Conservation (phyloP, 2,888 invertebrate genomes). For the Lagria hirta region DNA sequence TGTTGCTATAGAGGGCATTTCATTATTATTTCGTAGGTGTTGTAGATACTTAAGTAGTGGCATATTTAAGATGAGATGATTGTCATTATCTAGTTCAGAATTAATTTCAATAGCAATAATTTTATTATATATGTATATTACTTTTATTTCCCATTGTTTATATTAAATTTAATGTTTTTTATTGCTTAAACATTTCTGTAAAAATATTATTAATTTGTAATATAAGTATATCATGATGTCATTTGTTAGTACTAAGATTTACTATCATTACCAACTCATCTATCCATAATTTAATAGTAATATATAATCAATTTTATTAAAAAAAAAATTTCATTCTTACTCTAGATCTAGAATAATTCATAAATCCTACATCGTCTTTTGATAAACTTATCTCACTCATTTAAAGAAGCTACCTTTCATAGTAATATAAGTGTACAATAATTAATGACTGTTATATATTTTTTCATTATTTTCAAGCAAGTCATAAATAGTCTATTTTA, state of each 20-base stretch:
- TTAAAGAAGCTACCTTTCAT: conserved; percentile 29
- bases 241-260: conserved; percentile 33
- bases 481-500: conserved; percentile 52
- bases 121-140: conserved; percentile 22
- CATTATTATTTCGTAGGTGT: conserved; percentile 6
- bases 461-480: conserved; percentile 52
- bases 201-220: conserved; percentile 36
- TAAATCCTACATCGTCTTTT: conserved; percentile 7
- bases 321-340: conserved; percentile 6
- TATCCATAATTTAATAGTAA: conserved; percentile 16
- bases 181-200: conserved; percentile 28
- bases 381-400: conserved; percentile 20
- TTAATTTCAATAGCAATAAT: conserved; percentile 32
- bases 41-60: conserved; percentile 10
- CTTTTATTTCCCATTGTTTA: conserved; percentile 29
- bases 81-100: conserved; percentile 19
- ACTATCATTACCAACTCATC: conserved; percentile 38
- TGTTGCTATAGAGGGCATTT: background rate
- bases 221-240: conserved; percentile 28
- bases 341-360: background rate
- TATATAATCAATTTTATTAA: conserved; percentile 6
- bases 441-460: conserved; percentile 54
- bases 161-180: conserved; percentile 20
- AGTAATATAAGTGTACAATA: conserved; percentile 42
- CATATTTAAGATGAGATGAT: conserved; percentile 1